A percentile compares a stretch with the other conserved stretches of the same genome.
Conservation (phyloP, 2,888 invertebrate species). For the Synergus itoensis region DNA sequence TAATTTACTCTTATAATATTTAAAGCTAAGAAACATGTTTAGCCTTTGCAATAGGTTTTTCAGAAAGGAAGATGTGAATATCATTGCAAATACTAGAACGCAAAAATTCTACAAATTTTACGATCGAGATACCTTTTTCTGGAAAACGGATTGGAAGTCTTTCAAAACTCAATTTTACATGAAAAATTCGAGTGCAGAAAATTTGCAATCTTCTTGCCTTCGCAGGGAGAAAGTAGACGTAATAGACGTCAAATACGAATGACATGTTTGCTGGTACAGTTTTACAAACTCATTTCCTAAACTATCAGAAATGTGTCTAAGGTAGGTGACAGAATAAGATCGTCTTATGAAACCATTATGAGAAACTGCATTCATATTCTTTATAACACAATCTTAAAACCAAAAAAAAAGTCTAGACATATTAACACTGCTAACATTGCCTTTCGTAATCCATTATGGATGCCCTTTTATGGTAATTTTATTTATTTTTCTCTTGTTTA, state of each 20-base stretch:
- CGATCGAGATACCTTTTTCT: constrained; percentile 6
- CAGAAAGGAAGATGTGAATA: neutral
- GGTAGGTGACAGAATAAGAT: constrained; percentile 14
- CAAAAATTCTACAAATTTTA: neutral
- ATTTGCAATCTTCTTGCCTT: constrained; percentile 9
- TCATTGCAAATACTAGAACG: neutral
- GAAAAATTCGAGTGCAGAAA: constrained; percentile 16
- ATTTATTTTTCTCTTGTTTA: constrained; percentile 27
- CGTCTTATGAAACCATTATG: neutral
- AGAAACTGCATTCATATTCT: neutral
- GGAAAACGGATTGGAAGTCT: constrained; percentile 19
- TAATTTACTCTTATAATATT: neutral
- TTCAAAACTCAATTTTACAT: constrained; percentile 18
- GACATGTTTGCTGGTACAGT: constrained; percentile 26
- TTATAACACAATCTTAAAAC: neutral
- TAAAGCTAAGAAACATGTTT: too few relatives aligned
- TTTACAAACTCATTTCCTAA: constrained; percentile 39
- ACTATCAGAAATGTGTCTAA: constrained; percentile 6
- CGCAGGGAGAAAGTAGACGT: neutral
- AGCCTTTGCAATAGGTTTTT: neutral
- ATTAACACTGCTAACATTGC: neutral
- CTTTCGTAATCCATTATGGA: neutral
- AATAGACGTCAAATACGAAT: constrained; percentile 30
- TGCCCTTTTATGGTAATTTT: constrained; percentile 23
- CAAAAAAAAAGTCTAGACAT: neutral